These are phyloP conservation scores for Fragum sueziense DNA, from an alignment of 2,888 invertebrate species.

Conservation along the genomic window DNA sequence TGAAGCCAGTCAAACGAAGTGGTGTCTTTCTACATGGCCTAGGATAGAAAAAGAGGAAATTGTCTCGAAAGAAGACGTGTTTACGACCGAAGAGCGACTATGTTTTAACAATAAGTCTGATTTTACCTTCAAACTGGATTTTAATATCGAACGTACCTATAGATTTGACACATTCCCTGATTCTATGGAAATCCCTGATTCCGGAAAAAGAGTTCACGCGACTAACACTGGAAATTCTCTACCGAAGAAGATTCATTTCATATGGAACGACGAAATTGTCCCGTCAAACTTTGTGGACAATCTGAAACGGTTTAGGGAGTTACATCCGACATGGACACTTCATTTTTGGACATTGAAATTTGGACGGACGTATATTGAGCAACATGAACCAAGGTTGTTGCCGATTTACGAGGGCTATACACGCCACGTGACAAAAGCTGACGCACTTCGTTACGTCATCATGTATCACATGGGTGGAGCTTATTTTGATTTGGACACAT, in stretches of 20 bases:
- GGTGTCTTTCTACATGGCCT: background rate
- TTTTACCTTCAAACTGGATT: background rate
- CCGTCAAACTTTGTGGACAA: background rate
- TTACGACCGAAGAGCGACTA: background rate
- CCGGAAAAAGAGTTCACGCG: background rate
- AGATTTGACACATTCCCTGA: background rate
- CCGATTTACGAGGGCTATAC: background rate
- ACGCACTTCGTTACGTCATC: slow-evolving; percentile 3
- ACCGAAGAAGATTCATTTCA: slow-evolving; percentile 9
- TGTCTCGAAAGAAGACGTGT: background rate
- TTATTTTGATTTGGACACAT: slow-evolving; percentile 4
- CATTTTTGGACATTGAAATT: background rate
- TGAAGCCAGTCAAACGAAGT: background rate
- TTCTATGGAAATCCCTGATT: background rate
- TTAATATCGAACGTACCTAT: background rate
- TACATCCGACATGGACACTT: background rate
- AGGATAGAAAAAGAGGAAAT: background rate
- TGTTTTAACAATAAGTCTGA: background rate
- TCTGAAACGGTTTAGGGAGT: background rate
- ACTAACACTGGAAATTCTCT: background rate
- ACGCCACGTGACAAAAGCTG: background rate
- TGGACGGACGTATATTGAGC: background rate
- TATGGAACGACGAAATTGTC: background rate
- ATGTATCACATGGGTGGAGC: slow-evolving; percentile 12
- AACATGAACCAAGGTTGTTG: background rate